Evolutionary conservation across 2,797 vertebrate species (phyloP), one percentile per base, ranked within the genome.

Genomic region (Fratercula arctica): DNA sequence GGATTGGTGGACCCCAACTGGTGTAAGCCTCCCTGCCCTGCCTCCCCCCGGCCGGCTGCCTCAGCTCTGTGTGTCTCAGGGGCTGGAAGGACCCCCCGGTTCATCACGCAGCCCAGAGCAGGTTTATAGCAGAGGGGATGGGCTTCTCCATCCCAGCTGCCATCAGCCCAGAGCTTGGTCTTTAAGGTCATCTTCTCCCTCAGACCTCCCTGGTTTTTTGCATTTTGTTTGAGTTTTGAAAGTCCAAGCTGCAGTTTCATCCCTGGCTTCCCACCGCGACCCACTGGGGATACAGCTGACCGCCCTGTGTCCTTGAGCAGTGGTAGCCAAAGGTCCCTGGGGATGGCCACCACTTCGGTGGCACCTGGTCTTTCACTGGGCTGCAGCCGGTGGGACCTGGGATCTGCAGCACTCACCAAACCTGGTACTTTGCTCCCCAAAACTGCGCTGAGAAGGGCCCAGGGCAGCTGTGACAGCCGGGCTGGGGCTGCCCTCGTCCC

Each of bases 311-410:
- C 70, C 75, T 72, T 2, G 0, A 19, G 41, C 67, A 76, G 31
- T 0, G 1, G n/a, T 37, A 24, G 31, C n/a, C 56, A 35, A 26
- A 8, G 18, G 13, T 33, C 26, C 29, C 72, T 51, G 20, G 56
- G 35, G 25, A 21, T 7, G 8, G 15, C 9, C 70, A 43, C 8
- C 7, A 6, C 11, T 21, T 8, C 0, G 0, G 20, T 50, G 75
- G 45, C 50, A 68, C 45, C 37, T 50, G 48, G 67, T 13, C 20
- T 87, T 17, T 20, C 48, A 59, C 48, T 16, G 51, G 31, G 45
- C 72, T 85, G 75, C 43, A 64, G n/a, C 20, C 1, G 1, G 16
- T 56, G 39, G 15, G 25, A 85, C 24, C 4, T 18, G 29, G 41
- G 28, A 37, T 66, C 69, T 72, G 33, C 57, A 35, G 46, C 1